phyloP scores from a whole-genome alignment of 2,888 invertebrate genomes.

The Scaptomyza parva region DNA sequence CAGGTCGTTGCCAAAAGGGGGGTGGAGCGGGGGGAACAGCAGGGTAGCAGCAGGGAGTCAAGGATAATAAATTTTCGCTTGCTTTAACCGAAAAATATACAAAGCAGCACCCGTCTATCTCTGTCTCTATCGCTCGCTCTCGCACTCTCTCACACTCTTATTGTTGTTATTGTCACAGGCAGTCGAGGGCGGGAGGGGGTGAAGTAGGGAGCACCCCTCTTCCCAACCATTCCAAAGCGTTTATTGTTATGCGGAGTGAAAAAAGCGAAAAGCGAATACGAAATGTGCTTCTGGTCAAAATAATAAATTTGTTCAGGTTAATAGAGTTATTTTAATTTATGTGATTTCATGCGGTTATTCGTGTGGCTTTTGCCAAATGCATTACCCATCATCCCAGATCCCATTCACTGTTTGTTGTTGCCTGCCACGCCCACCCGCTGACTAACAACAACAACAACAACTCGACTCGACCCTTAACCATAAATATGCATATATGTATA shows the following conservation, averaged over 20 bases:
- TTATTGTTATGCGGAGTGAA: neutral
- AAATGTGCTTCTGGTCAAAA: constrained; percentile 68
- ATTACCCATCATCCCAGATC: constrained; percentile 67
- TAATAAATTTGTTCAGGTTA: constrained; percentile 83
- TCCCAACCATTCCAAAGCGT: neutral
- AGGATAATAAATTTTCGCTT: constrained; percentile 73
- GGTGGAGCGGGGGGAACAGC: constrained; percentile 51
- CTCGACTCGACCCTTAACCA: constrained; percentile 29
- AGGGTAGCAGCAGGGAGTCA: constrained; percentile 57
- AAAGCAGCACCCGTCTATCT: constrained; percentile 31
- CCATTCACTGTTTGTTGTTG: constrained; percentile 8
- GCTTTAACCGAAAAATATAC: constrained; percentile 60
- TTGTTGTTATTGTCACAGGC: constrained; percentile 51
- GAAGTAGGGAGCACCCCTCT: constrained; percentile 11
- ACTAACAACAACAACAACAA: constrained; percentile 12
- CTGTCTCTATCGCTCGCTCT: neutral
- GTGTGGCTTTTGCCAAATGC: constrained; percentile 78
- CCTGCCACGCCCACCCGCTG: constrained; percentile 49
- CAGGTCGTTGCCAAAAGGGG: constrained; percentile 11
- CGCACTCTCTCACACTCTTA: neutral
- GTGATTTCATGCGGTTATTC: constrained; percentile 78
- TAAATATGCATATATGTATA: constrained; percentile 55
- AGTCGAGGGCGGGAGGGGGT: constrained; percentile 11
- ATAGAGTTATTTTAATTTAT: constrained; percentile 83
- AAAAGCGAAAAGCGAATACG: neutral